Base-by-base conservation (phyloP, 2,113 vertebrate genomes). In the Haliaeetus leucogaster region DNA sequence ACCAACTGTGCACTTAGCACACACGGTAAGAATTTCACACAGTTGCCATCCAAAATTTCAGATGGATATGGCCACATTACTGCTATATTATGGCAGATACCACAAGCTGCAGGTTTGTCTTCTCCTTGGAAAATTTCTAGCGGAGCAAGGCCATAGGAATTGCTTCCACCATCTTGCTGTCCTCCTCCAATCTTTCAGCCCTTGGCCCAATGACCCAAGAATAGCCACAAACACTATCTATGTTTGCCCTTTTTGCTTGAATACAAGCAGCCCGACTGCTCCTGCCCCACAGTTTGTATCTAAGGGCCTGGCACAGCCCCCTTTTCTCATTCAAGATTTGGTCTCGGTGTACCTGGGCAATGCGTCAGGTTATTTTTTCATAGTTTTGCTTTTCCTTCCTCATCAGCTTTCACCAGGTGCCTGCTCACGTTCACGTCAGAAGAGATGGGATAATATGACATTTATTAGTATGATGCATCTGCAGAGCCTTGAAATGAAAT, bases 381-480 rank as follows among this genome's bases (percentile, higher is more conserved):
- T 48, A 74, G 34, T 68, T 79, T 84, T 79, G 19, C 72, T 92
- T 92, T 90, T 89, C 68, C 42, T 94, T 25, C 43, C 40, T 86
- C 78, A 68, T 91, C 86, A 89, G 65, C 68, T 91, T 95, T 96
- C 68, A 87, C 94, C 65, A 82, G 83, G 36, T 94, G 86, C 73
- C 86, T 92, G 65, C 45, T 90, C 53, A 72, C 22, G 6, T 87
- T 94, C n/a, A 2, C 93, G 84, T 85, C 84, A 73, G 73, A 88
- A 90, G 45, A 61, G 58, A 82, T 70, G 42, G 80, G 70, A 87
- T 96, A 94, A 95, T 62, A 40, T 89, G 91, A 93, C 81, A 95
- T 91, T 93, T 95, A 80, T 95, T 95, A 93, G 66, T 42, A 47
- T 61, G 81, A 95, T 93, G 73, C 86, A 88, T 89, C 83, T 91